Evolutionary conservation across 2,113 vertebrate genomes (phyloP), one percentile per base, ranked within the genome.

Genomic region (Plecotus auritus): DNA sequence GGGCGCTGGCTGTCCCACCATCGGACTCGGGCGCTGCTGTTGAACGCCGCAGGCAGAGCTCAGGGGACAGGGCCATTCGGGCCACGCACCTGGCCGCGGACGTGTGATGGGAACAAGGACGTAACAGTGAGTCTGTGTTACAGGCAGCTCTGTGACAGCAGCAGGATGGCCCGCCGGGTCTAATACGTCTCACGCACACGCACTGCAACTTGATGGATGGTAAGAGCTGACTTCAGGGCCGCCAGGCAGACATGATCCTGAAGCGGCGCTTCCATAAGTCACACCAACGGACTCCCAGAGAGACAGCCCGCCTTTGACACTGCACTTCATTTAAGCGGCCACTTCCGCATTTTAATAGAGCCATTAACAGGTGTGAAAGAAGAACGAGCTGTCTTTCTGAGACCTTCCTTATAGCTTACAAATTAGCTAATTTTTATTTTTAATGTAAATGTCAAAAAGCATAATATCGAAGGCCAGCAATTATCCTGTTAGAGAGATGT

Each of bases 381-480:
- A 77, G 74, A 95, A 97, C 67, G 91, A 95, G 84, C 88, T 87
- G 82, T 89, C 88, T 95, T 90, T 95, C 81, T 66, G 84, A 95
- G 93, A 96, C 91, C 95, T 96, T 85, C 91, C 95, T 96, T 85
- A 83, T 35, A 97, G 95, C 88, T 95, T 96, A 97, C 59, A 94
- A 95, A 97, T 97, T 93, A 94, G 82, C 95, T 96, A 97, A 97
- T 96, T 97, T 92, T 96, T 93, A 97, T 92, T 95, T 96, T 96
- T 97, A 96, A 97, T 83, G 56, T 93, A 94, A 95, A 96, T 95
- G 94, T 95, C 94, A 97, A 76, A 95, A 95, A 90, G 81, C 77
- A 59, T 1, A 82, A 45, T 85, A 93, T 82, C 82, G 93, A 97
- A 97, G 56, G 61, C 81, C 80, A 40, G 84, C 45, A 85, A 97